Percentiles rank a stretch among this genome's conserved stretches.
phyloP scores from a whole-genome alignment of 2,113 vertebrate genomes.

The Stigmatopora argus region DNA sequence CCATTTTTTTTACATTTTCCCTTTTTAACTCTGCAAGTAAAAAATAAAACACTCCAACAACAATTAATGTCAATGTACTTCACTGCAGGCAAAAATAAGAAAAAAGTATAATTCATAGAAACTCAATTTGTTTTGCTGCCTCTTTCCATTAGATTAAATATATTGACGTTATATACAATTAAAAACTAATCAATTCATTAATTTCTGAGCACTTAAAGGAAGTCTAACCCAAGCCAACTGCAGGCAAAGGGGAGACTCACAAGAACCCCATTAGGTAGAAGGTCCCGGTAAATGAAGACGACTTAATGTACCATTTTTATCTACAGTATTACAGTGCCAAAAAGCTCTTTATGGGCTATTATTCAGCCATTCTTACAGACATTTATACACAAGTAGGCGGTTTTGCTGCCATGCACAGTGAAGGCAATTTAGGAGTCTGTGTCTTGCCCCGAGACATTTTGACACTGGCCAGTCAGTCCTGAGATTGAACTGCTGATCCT shows the following conservation, averaged over 20 bases:
- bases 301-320: too few species aligned
- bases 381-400: too few species aligned
- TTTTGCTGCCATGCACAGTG: too few species aligned
- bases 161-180: not conserved
- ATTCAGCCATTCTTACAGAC: too few species aligned
- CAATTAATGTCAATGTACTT: too few species aligned
- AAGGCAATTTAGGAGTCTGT: too few species aligned
- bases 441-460: too few species aligned
- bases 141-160: not conserved
- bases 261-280: not conserved
- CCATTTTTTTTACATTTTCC: not conserved
- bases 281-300: too few species aligned
- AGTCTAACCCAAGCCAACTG: not conserved
- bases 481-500: too few species aligned
- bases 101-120: not conserved
- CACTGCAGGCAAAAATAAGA: not conserved
- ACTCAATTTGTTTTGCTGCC: not conserved
- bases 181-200: not conserved
- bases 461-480: too few species aligned
- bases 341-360: too few species aligned
- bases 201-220: not conserved
- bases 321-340: too few species aligned
- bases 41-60: not conserved
- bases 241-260: not conserved
- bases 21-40: not conserved